Percentiles rank a stretch among this genome's conserved stretches.
phyloP scores from a whole-genome alignment of 1,140 invertebrate species.

The Drosophila tropicalis region DNA sequence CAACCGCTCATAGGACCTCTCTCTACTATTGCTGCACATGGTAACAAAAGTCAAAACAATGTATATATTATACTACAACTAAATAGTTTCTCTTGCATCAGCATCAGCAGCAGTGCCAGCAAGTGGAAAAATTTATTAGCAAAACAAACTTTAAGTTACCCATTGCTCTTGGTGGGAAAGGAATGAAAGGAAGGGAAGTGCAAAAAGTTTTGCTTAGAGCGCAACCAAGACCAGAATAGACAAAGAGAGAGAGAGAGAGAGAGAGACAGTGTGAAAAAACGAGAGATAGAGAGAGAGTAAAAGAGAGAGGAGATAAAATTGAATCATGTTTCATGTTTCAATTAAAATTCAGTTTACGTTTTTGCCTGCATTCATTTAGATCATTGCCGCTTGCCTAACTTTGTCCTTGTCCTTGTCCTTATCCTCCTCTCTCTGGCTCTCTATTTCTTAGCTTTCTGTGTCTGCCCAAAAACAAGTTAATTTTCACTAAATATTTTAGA shows the following conservation, averaged over 20 bases:
- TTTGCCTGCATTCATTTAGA: conserved; percentile 48
- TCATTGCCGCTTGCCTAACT: conserved; percentile 46
- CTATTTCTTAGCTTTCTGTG: background rate
- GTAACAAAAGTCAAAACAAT: conserved; percentile 47
- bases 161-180: background rate
- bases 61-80: conserved; percentile 52
- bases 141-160: conserved; percentile 36
- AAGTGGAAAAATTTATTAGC: conserved; percentile 47
- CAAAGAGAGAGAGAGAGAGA: background rate
- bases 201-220: conserved; percentile 23
- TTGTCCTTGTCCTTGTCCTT: background rate
- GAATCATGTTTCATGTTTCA: conserved; percentile 55
- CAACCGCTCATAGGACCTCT: conserved; percentile 11
- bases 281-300: background rate
- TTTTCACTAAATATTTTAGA: background rate
- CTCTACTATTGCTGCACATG: conserved; percentile 12
- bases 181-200: background rate
- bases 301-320: conserved; percentile 29
- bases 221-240: background rate
- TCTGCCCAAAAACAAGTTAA: conserved; percentile 4
- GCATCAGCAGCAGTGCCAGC: conserved; percentile 28
- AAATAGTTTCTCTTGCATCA: conserved; percentile 34
- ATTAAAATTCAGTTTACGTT: conserved; percentile 59
- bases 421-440: background rate
- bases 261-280: background rate